Conservation (phyloP, 2,113 vertebrate species). For the Oxyura jamaicensis region DNA sequence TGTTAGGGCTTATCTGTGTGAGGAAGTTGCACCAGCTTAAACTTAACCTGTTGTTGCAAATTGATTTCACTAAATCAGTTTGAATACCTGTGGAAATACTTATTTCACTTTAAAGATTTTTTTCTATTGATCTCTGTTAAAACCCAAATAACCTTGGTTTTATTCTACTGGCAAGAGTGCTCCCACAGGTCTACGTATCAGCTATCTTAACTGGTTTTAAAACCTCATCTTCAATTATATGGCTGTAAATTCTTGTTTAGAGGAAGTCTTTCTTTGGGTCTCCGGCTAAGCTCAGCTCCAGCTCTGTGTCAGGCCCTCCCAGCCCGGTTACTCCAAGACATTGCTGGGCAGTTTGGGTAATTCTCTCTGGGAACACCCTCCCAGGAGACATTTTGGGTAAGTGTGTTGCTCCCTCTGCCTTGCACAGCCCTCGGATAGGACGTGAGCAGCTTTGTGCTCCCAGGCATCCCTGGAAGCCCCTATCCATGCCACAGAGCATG, state of each 20-base stretch:
- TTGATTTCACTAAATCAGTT: constrained; percentile 34
- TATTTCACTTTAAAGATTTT: constrained; percentile 19
- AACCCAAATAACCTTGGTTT: constrained; percentile 28
- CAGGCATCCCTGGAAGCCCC: accelerated
- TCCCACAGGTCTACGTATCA: neutral
- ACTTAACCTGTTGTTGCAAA: constrained; percentile 25
- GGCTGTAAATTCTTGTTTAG: neutral
- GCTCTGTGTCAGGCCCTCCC: neutral
- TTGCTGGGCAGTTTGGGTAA: neutral
- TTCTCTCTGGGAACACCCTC: neutral
- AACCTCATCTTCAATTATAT: neutral
- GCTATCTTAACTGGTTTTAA: neutral
- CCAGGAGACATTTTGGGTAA: neutral
- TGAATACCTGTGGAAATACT: constrained; percentile 24
- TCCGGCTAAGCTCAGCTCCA: neutral
- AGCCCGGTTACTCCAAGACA: neutral
- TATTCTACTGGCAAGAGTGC: neutral
- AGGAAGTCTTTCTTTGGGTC: neutral
- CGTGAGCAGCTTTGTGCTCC: neutral
- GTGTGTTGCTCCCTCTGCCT: neutral
- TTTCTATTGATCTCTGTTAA: neutral
- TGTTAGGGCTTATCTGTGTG: neutral
- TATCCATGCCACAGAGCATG: accelerated
- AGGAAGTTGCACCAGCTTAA: neutral
- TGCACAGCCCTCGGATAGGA: neutral